These are phyloP conservation scores for Brachionus manjavacas DNA, from an alignment of 1,140 invertebrate species.

Conservation along the genomic window DNA sequence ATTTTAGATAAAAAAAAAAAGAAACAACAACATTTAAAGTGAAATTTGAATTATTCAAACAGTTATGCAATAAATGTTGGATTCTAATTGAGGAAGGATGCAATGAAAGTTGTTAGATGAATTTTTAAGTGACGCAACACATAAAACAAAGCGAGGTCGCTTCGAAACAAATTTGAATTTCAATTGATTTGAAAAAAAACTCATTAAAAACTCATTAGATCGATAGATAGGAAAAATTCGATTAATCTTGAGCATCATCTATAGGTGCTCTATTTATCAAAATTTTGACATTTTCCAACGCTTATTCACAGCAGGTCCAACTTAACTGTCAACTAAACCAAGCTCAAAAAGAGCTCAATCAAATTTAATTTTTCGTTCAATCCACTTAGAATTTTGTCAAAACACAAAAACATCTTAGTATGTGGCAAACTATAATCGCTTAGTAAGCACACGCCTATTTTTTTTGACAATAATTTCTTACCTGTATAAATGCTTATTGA, in stretches of 20 bases:
- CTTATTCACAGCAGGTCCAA: conserved; percentile 11
- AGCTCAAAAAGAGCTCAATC: conserved; percentile 1
- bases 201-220: conserved; percentile 15
- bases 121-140: not conserved
- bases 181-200: not conserved
- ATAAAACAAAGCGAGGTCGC: not conserved
- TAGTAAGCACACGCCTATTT: conserved; percentile 18
- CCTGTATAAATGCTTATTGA: conserved; percentile 25
- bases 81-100: conserved; percentile 8
- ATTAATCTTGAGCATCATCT: not conserved
- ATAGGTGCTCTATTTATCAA: conserved; percentile 23
- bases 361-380: conserved; percentile 12
- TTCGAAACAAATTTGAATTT: conserved; percentile 1
- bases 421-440: conserved; percentile 8
- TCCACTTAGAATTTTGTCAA: conserved; percentile 28
- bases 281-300: conserved; percentile 11
- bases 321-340: conserved; percentile 14
- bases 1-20: not conserved
- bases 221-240: not conserved
- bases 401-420: not conserved
- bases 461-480: not conserved
- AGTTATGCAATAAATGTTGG: not conserved
- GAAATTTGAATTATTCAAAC: not conserved
- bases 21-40: not conserved
- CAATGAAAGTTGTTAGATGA: not conserved